Conservation (phyloP, 2,888 invertebrate genomes). For the Harpalus rufipes region DNA sequence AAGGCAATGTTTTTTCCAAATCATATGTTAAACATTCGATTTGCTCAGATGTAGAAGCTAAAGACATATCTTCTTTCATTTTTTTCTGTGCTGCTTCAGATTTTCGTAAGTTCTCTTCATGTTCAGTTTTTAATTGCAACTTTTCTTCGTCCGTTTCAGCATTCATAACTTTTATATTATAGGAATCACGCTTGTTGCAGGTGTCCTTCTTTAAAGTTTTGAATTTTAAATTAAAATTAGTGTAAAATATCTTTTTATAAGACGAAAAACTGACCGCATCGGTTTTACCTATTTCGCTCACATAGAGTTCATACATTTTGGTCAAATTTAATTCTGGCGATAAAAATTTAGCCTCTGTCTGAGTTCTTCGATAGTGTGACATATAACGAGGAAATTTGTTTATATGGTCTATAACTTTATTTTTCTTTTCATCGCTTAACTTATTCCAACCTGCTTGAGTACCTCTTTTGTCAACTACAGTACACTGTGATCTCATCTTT, state of each 20-base stretch:
- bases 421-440: slow-evolving; percentile 23
- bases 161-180: slow-evolving; percentile 19
- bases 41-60: slow-evolving; percentile 48
- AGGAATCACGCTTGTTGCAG: slow-evolving; percentile 54
- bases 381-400: slow-evolving; percentile 67
- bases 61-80: slow-evolving; percentile 33
- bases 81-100: slow-evolving; percentile 57
- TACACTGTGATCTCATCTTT: not conserved
- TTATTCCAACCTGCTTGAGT: slow-evolving; percentile 63
- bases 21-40: slow-evolving; percentile 65
- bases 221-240: slow-evolving; percentile 45
- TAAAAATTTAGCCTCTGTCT: slow-evolving; percentile 64
- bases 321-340: slow-evolving; percentile 62
- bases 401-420: slow-evolving; percentile 62
- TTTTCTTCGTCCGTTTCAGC: slow-evolving; percentile 4
- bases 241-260: slow-evolving; percentile 46
- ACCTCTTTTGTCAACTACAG: slow-evolving; percentile 66
- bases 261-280: not conserved
- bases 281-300: slow-evolving; percentile 32
- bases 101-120: slow-evolving; percentile 29
- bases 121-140: slow-evolving; percentile 9
- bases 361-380: slow-evolving; percentile 65
- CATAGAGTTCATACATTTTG: slow-evolving; percentile 68
- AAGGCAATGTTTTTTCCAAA: slow-evolving; percentile 70
- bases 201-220: slow-evolving; percentile 55